Conservation (phyloP, 1,140 invertebrate species). For the Chironomus striatipennis region DNA sequence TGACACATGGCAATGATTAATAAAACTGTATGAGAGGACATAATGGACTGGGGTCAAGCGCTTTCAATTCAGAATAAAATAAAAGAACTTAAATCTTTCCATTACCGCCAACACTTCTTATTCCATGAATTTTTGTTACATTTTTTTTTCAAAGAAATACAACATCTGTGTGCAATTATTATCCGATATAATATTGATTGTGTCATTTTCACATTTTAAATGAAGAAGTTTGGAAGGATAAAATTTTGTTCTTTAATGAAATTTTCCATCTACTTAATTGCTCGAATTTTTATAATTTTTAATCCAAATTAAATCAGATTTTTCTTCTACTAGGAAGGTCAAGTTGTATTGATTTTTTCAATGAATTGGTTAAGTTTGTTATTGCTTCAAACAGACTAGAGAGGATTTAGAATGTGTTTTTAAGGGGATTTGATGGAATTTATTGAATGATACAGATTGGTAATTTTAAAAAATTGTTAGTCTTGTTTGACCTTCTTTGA, state of each 20-base stretch:
- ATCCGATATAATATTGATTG: no score
- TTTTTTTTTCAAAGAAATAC: not conserved
- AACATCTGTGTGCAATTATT: conserved; percentile 14
- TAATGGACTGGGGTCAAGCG: conserved; percentile 16
- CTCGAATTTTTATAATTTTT: not conserved
- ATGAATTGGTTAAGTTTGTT: no score
- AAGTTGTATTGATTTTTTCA: no score
- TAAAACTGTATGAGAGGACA: conserved; percentile 16
- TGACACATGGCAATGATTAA: conserved; percentile 23
- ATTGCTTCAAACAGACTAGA: not conserved
- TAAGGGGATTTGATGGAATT: not conserved
- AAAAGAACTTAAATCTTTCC: not conserved
- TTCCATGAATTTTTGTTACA: not conserved
- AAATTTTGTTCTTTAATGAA: no score
- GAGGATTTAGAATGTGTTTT: not conserved
- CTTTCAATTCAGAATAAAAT: not conserved
- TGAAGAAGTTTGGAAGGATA: no score
- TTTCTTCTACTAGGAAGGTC: no score
- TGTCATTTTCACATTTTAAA: no score
- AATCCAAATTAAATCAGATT: no score
- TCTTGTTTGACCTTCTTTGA: no score
- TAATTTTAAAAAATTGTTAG: no score
- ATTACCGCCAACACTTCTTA: conserved; percentile 20
- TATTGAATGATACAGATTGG: not conserved
- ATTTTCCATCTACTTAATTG: not conserved